Base-by-base conservation (phyloP, 2,113 vertebrate species). In the Philantomba maxwellii region DNA sequence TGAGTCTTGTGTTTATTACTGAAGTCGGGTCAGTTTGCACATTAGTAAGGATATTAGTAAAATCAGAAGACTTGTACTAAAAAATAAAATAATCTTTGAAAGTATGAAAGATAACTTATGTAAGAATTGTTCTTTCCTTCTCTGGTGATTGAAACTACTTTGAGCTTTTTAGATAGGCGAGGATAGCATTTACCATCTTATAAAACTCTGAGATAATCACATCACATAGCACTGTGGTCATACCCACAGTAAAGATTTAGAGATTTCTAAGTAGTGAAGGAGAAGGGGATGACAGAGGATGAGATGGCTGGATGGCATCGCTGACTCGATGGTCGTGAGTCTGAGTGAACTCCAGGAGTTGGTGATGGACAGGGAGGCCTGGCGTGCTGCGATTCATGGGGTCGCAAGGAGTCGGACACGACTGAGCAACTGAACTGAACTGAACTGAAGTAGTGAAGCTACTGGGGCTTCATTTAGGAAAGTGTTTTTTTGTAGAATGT, bases 1-100 rank as follows among this genome's bases (percentile, higher is more conserved):
- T 30, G 57, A 73, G 53, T 93, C 26, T 86, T 89, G 80, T 95
- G 84, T 87, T 96, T 96, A 73, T 91, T 97, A 39, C 57, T 66
- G 86, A 92, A 66, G 33, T 60, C 5, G 28, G 7, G 43, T 81
- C 83, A 62, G 11, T 83, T 91, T 86, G 60, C 70, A 55, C 7
- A 23, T 84, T 80, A 80, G 19, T 43, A 57, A 77, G 60, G 33
- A 9, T 49, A 64, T 80, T 78, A 86, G 39, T 91, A 57, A 73
- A 92, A 33, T 75, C 78, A 89, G 36, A 91, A 93, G 30, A 87
- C 23, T 88, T 93, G 13, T 75, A 15, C 78, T 88, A 80, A 95
- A 39, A 77, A 90, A 57, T 84, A 57, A 75, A 77, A n/a, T 85
- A 53, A 47, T 21, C 66, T 85, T 82, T 90, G 51, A 39, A 93